Conservation (phyloP, 1,140 invertebrate genomes). For the Hycleus phaleratus region DNA sequence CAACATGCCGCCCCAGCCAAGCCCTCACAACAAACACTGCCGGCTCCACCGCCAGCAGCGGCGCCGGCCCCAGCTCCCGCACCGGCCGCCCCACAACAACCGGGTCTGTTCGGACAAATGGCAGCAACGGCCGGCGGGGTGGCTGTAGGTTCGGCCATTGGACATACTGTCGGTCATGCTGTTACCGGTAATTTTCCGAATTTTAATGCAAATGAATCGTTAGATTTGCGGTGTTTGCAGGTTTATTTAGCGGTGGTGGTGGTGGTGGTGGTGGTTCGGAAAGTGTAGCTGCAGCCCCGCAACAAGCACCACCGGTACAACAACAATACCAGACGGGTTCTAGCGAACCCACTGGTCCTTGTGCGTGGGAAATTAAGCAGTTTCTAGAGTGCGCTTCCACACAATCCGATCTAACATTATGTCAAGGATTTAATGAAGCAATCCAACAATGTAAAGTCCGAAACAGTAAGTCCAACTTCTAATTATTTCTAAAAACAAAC, state of each 20-base stretch:
- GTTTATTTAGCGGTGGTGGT: conserved; percentile 69
- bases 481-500: no score
- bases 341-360: conserved; percentile 56
- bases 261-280: conserved; percentile 52
- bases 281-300: conserved; percentile 34
- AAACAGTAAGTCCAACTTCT: conserved; percentile 28
- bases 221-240: conserved; percentile 17
- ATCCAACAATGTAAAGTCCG: conserved; percentile 77
- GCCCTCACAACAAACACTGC: no score
- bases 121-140: conserved; percentile 86
- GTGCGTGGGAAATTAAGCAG: conserved; percentile 83
- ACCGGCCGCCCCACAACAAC: conserved; percentile 55
- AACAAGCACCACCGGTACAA: conserved; percentile 21
- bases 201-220: neutral
- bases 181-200: conserved; percentile 51
- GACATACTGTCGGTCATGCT: conserved; percentile 77
- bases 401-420: conserved; percentile 75
- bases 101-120: conserved; percentile 74
- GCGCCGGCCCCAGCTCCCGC: conserved; percentile 45
- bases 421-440: conserved; percentile 89
- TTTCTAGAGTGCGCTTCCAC: conserved; percentile 82
- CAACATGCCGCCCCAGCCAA: conserved; percentile 25
- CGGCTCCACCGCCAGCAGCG: conserved; percentile 43
- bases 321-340: conserved; percentile 32
- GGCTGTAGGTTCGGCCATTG: conserved; percentile 79